Evolutionary conservation across 1,140 invertebrate species (phyloP), one percentile per base, ranked within the genome.

Genomic region (Tetramorium parvispinum): DNA sequence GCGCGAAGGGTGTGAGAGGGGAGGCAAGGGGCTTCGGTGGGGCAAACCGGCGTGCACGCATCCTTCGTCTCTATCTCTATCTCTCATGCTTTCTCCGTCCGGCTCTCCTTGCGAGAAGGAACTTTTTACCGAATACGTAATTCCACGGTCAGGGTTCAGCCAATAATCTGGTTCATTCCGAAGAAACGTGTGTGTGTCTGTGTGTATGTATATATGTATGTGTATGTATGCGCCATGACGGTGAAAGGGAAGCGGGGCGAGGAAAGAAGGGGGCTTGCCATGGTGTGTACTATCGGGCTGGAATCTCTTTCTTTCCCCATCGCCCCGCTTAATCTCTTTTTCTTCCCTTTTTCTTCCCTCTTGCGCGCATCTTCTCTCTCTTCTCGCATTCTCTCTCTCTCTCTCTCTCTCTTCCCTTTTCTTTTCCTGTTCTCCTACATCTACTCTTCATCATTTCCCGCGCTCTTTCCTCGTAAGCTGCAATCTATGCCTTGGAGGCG

Each of bases 131-230:
- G 93, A 93, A 93, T 94, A 92, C 92, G 91, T 93, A 94, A 93
- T 93, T 92, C 91, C 86, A 88, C 88, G 93, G 92, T 93, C 91
- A 93, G 89, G 91, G 91, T 93, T 94, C 93, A 91, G 91, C 90
- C 92, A 92, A 94, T 94, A 94, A 94, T 94, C 92, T 93, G 90
- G 93, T 94, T 93, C 92, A 93, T 89, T 91, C 88, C 85, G 75
- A 49, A 76, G 63, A 40, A 83, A 79, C 65, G 65, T 68, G 13
- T 24, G 11, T 46, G 40, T 24, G n/a, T 24, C 4, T 6, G 32
- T 2, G 37, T 43, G 3, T 13, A 49, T 18, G 32, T 32, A 0
- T 0, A 32, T 32, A 2, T 32, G 2, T 2, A 32, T 32, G 32
- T 32, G 32, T 32, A 11, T 11, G 83, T 68, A 87, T 79, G 75